Evolutionary conservation across 1,140 invertebrate species (phyloP), one percentile per base, ranked within the genome.

Genomic region (Mycetomoellerius zeteki): DNA sequence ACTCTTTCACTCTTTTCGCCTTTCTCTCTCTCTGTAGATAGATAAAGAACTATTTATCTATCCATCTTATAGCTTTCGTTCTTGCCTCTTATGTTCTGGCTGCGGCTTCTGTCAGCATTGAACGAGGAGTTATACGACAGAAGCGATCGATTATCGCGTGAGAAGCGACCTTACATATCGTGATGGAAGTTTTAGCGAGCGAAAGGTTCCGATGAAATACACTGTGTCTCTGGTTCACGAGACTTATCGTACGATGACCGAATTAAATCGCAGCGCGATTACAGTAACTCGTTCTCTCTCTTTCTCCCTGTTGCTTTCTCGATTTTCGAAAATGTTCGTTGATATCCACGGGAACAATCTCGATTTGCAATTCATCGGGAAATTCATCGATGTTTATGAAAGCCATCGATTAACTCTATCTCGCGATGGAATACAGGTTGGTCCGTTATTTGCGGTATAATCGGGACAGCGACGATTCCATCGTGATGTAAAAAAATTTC

Each of bases 61-160:
- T 62, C 33, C 47, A 56, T 60, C 54, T 77, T 33, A 16, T 30
- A 3, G 37, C 37, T 30, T 27, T 64, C 30, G 37, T 21, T 3
- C 12, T 16, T 27, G n/a, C 14, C 8, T 8, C n/a, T 43, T 43
- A 12, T 43, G 8, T 43, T 67, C 14, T 80, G 12, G n/a, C n/a
- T 7, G 12, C 30, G 16, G n/a, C 27, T 27, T 71, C 78, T 67
- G 14, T 43, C 21, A 50, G 58, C 24, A 72, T 43, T 50, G 58
- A 52, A 37, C 73, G 71, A 21, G 58, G 47, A 80, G 30, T 30
- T 27, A 67, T 56, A 30, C 56, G 78, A 80, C 14, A 50, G 78
- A 27, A 24, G 24, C 88, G 89, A 90, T 90, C 89, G 89, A 90
- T 90, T 87, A 90, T 90, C 89, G 88, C 88, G 80, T 88, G 88